phyloP scores from a whole-genome alignment of 2,797 vertebrate genomes.

The Clarias pachynema region DNA sequence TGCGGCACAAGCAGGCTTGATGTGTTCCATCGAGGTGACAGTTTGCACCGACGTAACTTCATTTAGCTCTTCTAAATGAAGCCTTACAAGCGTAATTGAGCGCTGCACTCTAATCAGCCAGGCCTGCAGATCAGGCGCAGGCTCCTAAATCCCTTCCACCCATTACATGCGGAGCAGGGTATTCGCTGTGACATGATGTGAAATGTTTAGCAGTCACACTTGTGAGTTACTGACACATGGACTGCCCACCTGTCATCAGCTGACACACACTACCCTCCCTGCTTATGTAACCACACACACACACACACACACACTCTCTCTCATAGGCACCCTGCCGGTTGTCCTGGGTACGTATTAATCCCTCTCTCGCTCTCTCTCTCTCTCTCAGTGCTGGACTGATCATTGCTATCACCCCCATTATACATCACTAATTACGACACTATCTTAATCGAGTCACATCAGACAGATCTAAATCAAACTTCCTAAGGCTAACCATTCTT shows the following conservation, averaged over 20 bases:
- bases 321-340: conserved; percentile 61
- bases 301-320: conserved; percentile 56
- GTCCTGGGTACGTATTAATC: conserved; percentile 56
- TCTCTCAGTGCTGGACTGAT: conserved; percentile 38
- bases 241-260: conserved; percentile 57
- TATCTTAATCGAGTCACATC: conserved; percentile 81
- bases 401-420: conserved; percentile 70
- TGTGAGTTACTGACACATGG: conserved; percentile 55
- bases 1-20: conserved; percentile 30
- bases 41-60: conserved; percentile 52
- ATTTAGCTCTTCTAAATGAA: conserved; percentile 54
- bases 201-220: conserved; percentile 56
- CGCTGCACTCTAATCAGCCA: conserved; percentile 50
- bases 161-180: conserved; percentile 43
- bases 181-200: conserved; percentile 56
- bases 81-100: conserved; percentile 54
- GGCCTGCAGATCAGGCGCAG: conserved; percentile 37
- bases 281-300: neutral
- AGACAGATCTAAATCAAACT: conserved; percentile 79
- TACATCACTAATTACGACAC: conserved; percentile 77
- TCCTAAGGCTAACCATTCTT: conserved; percentile 69
- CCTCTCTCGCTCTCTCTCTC: neutral
- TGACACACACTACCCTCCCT: conserved; percentile 31
- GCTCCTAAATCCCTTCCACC: conserved; percentile 50
- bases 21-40: conserved; percentile 52